phyloP scores from a whole-genome alignment of 2,113 vertebrate species.

The Cyprinodon tularosa region DNA sequence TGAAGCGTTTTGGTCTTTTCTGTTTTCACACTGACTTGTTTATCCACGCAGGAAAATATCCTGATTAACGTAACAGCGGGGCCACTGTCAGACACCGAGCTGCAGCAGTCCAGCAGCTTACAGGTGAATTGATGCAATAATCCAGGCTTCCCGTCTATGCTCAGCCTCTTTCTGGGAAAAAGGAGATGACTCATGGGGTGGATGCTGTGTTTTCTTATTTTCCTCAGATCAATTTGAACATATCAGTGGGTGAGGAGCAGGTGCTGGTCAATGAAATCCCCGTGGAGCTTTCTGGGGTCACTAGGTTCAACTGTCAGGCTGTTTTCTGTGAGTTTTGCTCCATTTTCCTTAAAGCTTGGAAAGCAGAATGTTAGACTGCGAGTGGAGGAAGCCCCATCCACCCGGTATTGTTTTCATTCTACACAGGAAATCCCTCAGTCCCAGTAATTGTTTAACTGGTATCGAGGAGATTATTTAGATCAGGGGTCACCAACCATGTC shows the following conservation, averaged over 20 bases:
- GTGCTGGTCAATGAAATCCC: constrained; percentile 89
- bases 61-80: constrained; percentile 83
- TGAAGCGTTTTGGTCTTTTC: neutral
- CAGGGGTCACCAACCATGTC: too few species aligned
- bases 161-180: neutral
- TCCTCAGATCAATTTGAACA: constrained; percentile 76
- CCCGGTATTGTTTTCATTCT: neutral
- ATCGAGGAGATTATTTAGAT: too few species aligned
- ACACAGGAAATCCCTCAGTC: too few species aligned
- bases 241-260: constrained; percentile 81
- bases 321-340: constrained; percentile 84
- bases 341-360: neutral
- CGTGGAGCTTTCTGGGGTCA: constrained; percentile 86
- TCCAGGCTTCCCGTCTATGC: too few species aligned
- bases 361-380: neutral
- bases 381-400: neutral
- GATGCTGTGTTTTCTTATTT: neutral
- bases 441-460: neutral
- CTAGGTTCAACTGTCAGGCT: constrained; percentile 86
- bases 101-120: constrained; percentile 78
- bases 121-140: constrained; percentile 77
- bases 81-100: constrained; percentile 60
- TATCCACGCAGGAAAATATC: constrained; percentile 80
- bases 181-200: neutral
- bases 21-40: neutral